These are phyloP conservation scores for Astur gentilis DNA, from an alignment of 2,113 vertebrate genomes.

Conservation along the genomic window DNA sequence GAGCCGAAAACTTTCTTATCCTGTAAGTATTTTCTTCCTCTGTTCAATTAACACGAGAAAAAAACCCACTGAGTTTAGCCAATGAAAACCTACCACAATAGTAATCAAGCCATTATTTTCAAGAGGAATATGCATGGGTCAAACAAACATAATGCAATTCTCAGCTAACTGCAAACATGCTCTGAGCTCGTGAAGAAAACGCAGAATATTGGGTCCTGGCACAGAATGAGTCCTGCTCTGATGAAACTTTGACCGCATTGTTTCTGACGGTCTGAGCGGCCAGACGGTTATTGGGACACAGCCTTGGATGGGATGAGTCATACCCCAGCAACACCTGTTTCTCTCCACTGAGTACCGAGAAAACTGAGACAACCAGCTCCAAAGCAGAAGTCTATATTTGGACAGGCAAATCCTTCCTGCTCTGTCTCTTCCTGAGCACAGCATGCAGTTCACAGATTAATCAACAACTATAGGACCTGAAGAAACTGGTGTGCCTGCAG, in stretches of 20 bases:
- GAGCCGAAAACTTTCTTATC: background rate
- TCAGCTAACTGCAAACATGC: background rate
- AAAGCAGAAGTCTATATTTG: background rate
- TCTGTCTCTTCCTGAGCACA: background rate
- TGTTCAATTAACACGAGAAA: background rate
- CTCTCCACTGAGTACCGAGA: background rate
- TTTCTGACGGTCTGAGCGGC: background rate
- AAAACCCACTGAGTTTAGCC: background rate
- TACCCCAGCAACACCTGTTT: background rate
- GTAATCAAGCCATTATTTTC: background rate
- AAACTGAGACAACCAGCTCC: background rate
- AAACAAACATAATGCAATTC: background rate
- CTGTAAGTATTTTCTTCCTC: background rate
- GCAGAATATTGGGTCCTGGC: background rate
- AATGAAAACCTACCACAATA: background rate
- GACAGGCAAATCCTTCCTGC: constrained; percentile 1
- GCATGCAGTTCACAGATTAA: background rate
- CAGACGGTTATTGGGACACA: background rate
- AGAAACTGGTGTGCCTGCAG: background rate
- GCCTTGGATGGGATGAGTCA: background rate
- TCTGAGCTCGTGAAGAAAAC: background rate
- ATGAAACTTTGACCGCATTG: background rate
- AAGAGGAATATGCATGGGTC: background rate
- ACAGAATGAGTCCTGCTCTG: background rate
- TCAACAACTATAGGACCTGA: background rate